A percentile compares a stretch with the other conserved stretches of the same genome.
phyloP scores from a whole-genome alignment of 2,797 vertebrate genomes.

The Danionella dracula region DNA sequence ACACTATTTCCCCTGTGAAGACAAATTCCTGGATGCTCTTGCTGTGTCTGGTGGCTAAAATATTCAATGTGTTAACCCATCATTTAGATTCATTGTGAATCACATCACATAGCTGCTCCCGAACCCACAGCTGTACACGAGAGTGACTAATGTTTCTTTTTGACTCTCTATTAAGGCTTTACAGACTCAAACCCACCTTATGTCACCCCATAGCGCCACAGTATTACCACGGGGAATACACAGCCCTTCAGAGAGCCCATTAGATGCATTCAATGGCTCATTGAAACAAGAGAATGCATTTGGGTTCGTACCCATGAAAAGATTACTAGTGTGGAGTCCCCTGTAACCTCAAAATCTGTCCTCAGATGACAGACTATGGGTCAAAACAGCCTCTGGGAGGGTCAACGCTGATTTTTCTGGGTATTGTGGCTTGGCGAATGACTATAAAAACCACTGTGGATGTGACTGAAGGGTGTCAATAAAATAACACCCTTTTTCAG shows the following conservation, averaged over 20 bases:
- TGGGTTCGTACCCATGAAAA: conserved; percentile 10
- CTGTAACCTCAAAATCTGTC: conserved; percentile 26
- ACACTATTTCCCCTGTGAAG: conserved; percentile 37
- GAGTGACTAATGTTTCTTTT: conserved; percentile 10
- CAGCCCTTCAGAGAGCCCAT: conserved; percentile 16
- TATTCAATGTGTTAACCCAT: conserved; percentile 34
- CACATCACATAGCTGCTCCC: conserved; percentile 16
- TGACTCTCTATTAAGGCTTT: conserved; percentile 12
- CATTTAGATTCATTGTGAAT: conserved; percentile 31
- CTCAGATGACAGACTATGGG: conserved; percentile 20
- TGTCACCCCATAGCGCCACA: neutral
- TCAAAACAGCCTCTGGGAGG: conserved; percentile 16
- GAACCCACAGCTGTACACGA: conserved; percentile 23
- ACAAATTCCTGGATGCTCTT: conserved; percentile 41
- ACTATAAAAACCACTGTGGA: conserved; percentile 15
- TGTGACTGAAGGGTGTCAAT: conserved; percentile 16
- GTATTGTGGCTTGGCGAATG: neutral
- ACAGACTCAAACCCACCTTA: neutral
- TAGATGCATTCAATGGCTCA: conserved; percentile 20
- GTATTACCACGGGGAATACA: neutral
- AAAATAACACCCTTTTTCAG: neutral
- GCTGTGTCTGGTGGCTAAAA: conserved; percentile 30
- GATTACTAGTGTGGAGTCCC: neutral
- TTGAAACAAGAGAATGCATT: conserved; percentile 14
- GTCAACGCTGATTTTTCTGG: conserved; percentile 2